Conservation (phyloP, 2,113 vertebrate species). For the Nothobranchius kuhntae region DNA sequence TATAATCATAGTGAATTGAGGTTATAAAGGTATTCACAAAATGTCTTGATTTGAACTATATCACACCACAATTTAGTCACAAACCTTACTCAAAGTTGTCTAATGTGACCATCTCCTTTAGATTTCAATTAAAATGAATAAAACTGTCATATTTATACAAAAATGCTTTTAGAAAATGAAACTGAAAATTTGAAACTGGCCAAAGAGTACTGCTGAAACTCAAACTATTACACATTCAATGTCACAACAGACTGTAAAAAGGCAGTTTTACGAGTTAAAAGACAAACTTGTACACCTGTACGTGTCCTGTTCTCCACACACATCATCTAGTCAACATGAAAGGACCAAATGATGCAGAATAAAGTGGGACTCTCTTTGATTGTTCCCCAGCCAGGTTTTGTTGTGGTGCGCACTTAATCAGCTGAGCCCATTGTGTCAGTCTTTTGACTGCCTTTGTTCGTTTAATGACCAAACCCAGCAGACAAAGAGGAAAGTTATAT, state of each 20-base stretch:
- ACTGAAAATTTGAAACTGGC: too few relatives aligned
- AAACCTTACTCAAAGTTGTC: too few relatives aligned
- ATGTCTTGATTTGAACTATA: too few relatives aligned
- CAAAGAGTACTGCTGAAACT: neutral
- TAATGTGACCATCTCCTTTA: too few relatives aligned
- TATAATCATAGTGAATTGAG: too few relatives aligned
- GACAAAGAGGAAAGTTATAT: constrained; percentile 53
- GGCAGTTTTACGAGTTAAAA: neutral
- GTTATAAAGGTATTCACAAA: too few relatives aligned
- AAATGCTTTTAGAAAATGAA: too few relatives aligned
- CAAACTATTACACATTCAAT: neutral
- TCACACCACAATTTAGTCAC: too few relatives aligned
- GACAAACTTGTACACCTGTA: neutral
- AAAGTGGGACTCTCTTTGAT: constrained; percentile 10
- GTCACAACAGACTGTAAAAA: neutral
- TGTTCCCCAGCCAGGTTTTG: constrained; percentile 32
- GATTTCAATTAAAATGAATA: too few relatives aligned
- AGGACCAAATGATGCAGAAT: constrained; percentile 24
- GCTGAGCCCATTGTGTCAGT: constrained; percentile 47
- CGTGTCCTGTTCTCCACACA: neutral
- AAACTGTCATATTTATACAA: too few relatives aligned
- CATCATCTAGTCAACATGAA: constrained; percentile 5
- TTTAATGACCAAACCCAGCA: constrained; percentile 58
- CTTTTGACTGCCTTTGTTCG: constrained; percentile 53
- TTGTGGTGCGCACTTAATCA: constrained; percentile 42